A percentile compares a stretch with the other conserved stretches of the same genome.
Evolutionary conservation across 2,113 vertebrate genomes (phyloP).

Genomic region (Pterocles gutturalis): DNA sequence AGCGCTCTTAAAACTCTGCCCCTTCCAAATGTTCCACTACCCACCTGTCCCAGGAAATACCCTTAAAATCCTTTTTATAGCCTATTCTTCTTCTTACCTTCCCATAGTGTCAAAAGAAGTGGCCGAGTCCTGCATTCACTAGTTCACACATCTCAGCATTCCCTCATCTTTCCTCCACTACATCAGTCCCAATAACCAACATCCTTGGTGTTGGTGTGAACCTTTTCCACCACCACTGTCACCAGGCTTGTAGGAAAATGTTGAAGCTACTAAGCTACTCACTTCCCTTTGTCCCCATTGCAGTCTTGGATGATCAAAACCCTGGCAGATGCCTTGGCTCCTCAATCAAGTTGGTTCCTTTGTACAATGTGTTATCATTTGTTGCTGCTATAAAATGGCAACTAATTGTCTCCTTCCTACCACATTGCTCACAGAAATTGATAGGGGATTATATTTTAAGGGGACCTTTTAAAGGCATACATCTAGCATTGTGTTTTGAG

Average conservation of each 20-base stretch:
- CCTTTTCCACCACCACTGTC: background rate
- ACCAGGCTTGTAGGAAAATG: background rate
- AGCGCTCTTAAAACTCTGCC: background rate
- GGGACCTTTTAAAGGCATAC: background rate
- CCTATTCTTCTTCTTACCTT: background rate
- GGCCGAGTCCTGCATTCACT: rapidly evolving
- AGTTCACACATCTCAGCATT: background rate
- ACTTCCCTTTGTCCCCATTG: background rate
- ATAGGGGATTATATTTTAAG: background rate
- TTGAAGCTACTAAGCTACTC: background rate
- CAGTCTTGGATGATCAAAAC: background rate
- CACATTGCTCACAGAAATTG: background rate
- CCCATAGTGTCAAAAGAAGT: background rate
- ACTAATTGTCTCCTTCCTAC: background rate
- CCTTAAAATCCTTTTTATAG: background rate
- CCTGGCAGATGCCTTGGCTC: background rate
- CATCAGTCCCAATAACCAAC: background rate
- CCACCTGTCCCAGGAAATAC: background rate
- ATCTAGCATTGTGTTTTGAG: background rate
- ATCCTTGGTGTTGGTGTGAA: background rate
- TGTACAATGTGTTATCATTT: background rate
- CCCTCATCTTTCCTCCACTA: background rate
- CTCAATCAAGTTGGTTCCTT: background rate
- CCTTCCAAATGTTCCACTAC: background rate
- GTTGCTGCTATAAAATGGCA: background rate